Evolutionary conservation across 1,140 invertebrate genomes (phyloP), one percentile per base, ranked within the genome.

Genomic region (Eumeta japonica): DNA sequence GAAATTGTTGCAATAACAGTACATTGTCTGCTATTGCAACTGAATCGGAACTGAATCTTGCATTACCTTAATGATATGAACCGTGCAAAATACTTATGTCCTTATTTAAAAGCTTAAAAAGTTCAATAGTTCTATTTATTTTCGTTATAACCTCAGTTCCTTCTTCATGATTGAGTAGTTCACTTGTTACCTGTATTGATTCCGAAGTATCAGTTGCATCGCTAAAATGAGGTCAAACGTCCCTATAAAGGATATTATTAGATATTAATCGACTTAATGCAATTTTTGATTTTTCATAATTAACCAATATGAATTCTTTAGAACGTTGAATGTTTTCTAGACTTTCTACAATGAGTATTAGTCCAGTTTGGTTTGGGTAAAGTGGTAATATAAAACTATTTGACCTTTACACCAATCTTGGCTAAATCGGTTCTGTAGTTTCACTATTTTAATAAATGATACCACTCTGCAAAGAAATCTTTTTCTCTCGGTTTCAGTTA

Each of bases 361-460:
- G 15, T 30, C 30, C 18, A 14, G 37, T 30, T 12, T 39, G 37
- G 12, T 39, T 31, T 39, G 29, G 37, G 3, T 27, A 10, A 32
- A 39, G 37, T 24, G 37, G 37, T 17, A 39, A 30, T 16, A 53
- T 34, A 53, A 43, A 29, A 45, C 20, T 3, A 45, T 42, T 28
- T 52, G 44, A 1, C 50, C 43, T 20, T 51, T 51, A 28, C 49
- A 52, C 50, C 44, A 49, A 49, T 49, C 27, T 40, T 52, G 46
- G 13, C 43, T 41, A 14, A 46, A 49, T 0, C 50, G 28, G 13
- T 52, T 52, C 3, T 48, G 4, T 2, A 52, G 10, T 32, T 46
- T 46, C 9, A 52, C 29, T 16, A 46, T 47, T 15, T 48, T 45
- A 16, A 45, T 9, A 37, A 48, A 48, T 3, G 42, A 30, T 19